Conservation (phyloP, 2,888 invertebrate species). For the Micoletzkya japonica region DNA sequence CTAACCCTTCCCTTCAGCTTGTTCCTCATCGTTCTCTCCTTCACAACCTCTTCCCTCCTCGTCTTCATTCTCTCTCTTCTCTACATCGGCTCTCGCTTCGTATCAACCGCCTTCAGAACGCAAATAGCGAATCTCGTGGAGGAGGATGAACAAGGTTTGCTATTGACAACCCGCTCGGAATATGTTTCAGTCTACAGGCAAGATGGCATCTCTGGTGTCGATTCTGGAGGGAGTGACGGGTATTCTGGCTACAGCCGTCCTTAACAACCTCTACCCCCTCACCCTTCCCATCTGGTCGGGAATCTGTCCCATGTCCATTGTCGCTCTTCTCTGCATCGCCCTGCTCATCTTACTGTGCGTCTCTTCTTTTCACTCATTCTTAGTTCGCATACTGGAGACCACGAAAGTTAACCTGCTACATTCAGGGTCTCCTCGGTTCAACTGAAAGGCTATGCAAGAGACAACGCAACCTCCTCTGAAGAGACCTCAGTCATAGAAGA, state of each 20-base stretch:
- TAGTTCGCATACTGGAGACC: not conserved
- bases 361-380: not conserved
- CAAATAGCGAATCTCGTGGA: constrained; percentile 28
- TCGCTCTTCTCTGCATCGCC: constrained; percentile 5
- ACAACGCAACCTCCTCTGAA: too few relatives aligned
- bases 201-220: constrained; percentile 24
- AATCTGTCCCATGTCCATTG: constrained; percentile 23
- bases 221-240: constrained; percentile 27
- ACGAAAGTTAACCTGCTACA: not conserved
- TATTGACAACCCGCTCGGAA: not conserved
- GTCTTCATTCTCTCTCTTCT: constrained; percentile 11
- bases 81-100: constrained; percentile 19
- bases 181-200: not conserved
- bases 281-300: constrained; percentile 28
- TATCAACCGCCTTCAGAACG: constrained; percentile 28
- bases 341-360: constrained; percentile 21
- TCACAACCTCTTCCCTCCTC: not conserved
- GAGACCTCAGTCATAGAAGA: too few relatives aligned
- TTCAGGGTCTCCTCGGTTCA: not conserved
- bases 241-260: constrained; percentile 19
- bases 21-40: constrained; percentile 23
- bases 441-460: too few relatives aligned
- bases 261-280: constrained; percentile 28
- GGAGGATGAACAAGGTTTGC: constrained; percentile 26
- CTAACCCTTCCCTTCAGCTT: not conserved